Conservation (phyloP, 1,140 invertebrate genomes). For the Lasioglossum baleicum region DNA sequence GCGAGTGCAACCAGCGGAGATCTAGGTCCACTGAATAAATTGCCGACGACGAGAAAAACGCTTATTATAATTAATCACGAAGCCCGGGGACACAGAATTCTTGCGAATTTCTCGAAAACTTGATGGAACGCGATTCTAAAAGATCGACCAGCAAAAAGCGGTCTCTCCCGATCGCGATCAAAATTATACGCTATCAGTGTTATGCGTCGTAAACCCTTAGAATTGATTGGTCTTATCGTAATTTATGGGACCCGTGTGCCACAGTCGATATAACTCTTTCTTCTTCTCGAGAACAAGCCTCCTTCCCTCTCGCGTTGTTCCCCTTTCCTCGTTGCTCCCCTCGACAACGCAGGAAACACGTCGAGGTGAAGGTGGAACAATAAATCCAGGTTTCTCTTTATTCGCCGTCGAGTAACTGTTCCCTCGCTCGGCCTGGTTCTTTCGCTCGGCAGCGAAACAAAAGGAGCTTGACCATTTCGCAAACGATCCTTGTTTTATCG, state of each 20-base stretch:
- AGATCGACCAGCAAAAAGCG: not conserved
- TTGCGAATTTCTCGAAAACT: no score
- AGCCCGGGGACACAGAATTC: no score
- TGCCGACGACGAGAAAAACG: no score
- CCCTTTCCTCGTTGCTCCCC: not conserved
- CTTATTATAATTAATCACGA: no score
- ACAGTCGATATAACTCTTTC: constrained; percentile 31
- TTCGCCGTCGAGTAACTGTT: constrained; percentile 38
- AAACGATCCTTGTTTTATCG: not conserved
- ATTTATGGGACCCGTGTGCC: constrained; percentile 41
- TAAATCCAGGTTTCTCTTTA: constrained; percentile 55
- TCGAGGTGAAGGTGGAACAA: constrained; percentile 40
- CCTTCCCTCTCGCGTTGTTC: no score
- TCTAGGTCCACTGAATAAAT: no score
- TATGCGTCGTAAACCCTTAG: constrained; percentile 56
- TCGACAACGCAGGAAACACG: constrained; percentile 12
- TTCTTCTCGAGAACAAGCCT: not conserved
- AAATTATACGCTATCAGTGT: constrained; percentile 67
- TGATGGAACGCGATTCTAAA: not conserved
- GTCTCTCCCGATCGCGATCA: constrained; percentile 27
- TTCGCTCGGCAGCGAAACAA: not conserved
- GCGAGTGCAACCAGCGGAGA: no score
- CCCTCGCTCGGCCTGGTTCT: constrained; percentile 6
- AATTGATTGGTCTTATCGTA: constrained; percentile 65
- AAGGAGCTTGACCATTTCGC: constrained; percentile 18